These are phyloP conservation scores for Galeruca laticollis DNA, from an alignment of 2,888 invertebrate species.

Conservation along the genomic window DNA sequence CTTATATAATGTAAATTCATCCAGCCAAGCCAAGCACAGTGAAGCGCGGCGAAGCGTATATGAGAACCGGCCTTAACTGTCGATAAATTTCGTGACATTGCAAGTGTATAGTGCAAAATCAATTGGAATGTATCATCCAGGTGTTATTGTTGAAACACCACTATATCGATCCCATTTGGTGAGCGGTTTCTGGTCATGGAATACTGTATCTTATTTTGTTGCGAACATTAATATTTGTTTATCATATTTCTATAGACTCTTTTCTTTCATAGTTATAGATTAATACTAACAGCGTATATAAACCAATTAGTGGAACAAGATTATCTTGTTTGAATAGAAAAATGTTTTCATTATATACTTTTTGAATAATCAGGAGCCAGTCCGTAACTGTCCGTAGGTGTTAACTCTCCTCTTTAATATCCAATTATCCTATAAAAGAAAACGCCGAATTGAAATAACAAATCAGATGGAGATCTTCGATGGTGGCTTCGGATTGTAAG, in stretches of 20 bases:
- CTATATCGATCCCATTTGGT: too few species aligned
- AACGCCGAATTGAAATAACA: slow-evolving; percentile 49
- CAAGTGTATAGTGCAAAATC: too few species aligned
- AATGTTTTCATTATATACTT: not conserved
- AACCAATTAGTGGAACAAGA: not conserved
- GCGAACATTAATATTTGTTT: too few species aligned
- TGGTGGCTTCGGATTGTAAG: slow-evolving; percentile 32
- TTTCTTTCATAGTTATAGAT: not conserved
- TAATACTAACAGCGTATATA: not conserved
- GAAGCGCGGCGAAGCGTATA: too few species aligned
- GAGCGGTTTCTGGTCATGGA: too few species aligned
- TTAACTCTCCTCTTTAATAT: slow-evolving; percentile 44
- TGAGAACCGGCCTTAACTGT: too few species aligned
- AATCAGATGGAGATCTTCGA: slow-evolving; percentile 45
- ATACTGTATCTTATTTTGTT: too few species aligned
- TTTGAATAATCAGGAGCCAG: slow-evolving; percentile 13
- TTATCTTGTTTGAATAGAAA: not conserved
- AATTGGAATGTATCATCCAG: too few species aligned
- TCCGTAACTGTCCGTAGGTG: slow-evolving; percentile 35
- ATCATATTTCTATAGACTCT: not conserved
- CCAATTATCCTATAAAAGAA: slow-evolving; percentile 44
- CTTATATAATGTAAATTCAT: too few species aligned
- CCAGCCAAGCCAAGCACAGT: too few species aligned
- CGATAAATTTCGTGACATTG: too few species aligned
- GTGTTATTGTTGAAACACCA: too few species aligned